Evolutionary conservation across 2,888 invertebrate genomes (phyloP).

Genomic region (Parnassius mnemosyne): DNA sequence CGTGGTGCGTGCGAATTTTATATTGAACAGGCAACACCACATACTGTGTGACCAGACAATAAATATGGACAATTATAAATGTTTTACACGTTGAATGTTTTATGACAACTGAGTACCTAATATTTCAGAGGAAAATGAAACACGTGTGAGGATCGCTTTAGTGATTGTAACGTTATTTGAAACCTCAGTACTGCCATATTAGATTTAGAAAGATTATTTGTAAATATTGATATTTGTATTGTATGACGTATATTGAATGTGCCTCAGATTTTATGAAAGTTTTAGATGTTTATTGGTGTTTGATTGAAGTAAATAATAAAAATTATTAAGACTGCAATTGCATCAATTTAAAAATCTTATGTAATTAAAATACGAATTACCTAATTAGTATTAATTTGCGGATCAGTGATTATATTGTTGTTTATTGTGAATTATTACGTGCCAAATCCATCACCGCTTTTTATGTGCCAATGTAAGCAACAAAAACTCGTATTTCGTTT

Average conservation of each 20-base stretch:
- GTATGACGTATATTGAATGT: constrained; percentile 73
- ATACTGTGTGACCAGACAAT: constrained; percentile 10
- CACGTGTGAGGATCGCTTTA: constrained; percentile 36
- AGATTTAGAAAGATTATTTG: constrained; percentile 55
- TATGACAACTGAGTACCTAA: neutral
- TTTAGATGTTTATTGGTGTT: constrained; percentile 63
- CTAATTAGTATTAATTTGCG: constrained; percentile 17
- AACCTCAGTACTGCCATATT: constrained; percentile 78
- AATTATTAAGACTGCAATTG: constrained; percentile 57
- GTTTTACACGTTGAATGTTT: neutral
- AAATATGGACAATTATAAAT: constrained; percentile 5
- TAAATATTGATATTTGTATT: constrained; percentile 57
- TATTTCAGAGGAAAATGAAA: neutral
- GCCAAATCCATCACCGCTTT: constrained; percentile 12
- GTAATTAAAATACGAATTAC: constrained; percentile 17
- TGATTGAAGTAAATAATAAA: constrained; percentile 45
- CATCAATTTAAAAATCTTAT: constrained; percentile 37
- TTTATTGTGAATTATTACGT: neutral
- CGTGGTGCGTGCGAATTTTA: constrained; percentile 26
- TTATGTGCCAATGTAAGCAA: constrained; percentile 14
- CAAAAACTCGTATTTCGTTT: neutral
- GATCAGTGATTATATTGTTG: neutral
- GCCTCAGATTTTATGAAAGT: constrained; percentile 73
- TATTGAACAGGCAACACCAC: constrained; percentile 11
- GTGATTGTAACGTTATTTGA: constrained; percentile 47